phyloP scores from a whole-genome alignment of 2,888 invertebrate species.

The Rhagium mordax region DNA sequence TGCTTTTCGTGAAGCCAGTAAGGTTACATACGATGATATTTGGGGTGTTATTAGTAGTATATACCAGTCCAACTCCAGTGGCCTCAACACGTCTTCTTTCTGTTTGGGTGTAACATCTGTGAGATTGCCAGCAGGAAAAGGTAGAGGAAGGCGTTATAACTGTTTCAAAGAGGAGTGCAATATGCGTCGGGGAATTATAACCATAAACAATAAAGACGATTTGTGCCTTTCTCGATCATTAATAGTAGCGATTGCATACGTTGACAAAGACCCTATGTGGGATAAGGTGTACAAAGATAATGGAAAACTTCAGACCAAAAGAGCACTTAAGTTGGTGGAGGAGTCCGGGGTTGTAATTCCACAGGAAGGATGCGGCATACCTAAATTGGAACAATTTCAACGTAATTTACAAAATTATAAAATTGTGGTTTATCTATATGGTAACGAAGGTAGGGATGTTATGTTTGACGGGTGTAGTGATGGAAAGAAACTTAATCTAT shows the following conservation, averaged over 20 bases:
- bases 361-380: too few relatives aligned
- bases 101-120: conserved; percentile 17
- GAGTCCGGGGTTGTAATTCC: too few relatives aligned
- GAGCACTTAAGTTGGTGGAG: too few relatives aligned
- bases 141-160: not conserved
- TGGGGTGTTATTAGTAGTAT: too few relatives aligned
- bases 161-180: conserved; percentile 34
- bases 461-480: conserved; percentile 28
- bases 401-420: too few relatives aligned
- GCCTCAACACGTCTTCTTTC: too few relatives aligned
- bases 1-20: too few relatives aligned
- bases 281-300: conserved; percentile 31
- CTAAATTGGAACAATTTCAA: too few relatives aligned
- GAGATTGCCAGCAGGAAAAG: not conserved
- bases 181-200: conserved; percentile 32
- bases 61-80: too few relatives aligned
- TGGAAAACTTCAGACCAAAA: too few relatives aligned
- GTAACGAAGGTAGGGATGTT: conserved; percentile 34
- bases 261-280: conserved; percentile 34
- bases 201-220: conserved; percentile 39
- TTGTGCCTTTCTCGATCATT: conserved; percentile 42
- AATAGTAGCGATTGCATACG: conserved; percentile 31
- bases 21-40: too few relatives aligned
- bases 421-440: conserved; percentile 30
- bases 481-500: not conserved